Conservation (phyloP, 1,140 invertebrate species). For the Coboldia fuscipes region DNA sequence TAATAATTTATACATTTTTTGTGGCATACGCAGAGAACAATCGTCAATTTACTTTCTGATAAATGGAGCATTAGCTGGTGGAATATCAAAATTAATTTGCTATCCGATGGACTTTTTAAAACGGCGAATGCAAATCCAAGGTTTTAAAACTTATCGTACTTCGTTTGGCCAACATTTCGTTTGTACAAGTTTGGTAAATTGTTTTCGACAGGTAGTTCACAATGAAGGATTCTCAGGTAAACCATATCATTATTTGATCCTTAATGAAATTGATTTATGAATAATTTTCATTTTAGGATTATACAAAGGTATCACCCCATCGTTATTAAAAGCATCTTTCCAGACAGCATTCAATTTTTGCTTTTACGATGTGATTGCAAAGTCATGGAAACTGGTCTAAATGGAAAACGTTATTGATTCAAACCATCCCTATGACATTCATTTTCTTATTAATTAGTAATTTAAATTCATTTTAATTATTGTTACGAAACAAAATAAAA, state of each 20-base stretch:
- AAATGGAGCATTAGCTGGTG: conserved; percentile 43
- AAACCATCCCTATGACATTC: no score
- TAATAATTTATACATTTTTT: no score
- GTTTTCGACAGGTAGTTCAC: conserved; percentile 30
- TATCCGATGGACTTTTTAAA: conserved; percentile 70
- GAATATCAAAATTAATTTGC: conserved; percentile 47
- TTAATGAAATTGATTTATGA: no score
- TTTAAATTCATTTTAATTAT: no score
- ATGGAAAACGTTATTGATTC: no score
- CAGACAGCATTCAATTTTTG: conserved; percentile 51
- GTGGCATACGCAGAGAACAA: conserved; percentile 3
- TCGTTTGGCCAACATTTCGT: conserved; percentile 45
- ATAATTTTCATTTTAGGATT: no score
- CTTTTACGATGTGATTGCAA: conserved; percentile 43
- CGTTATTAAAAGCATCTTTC: conserved; percentile 47
- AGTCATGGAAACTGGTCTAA: no score
- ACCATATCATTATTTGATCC: no score
- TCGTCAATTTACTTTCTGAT: conserved; percentile 16
- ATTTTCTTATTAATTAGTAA: no score
- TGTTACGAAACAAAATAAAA: no score
- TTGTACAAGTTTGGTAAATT: conserved; percentile 41
- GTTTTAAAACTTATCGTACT: conserved; percentile 47
- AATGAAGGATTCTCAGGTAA: conserved; percentile 33
- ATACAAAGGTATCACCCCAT: conserved; percentile 57
- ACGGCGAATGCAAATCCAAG: conserved; percentile 67